Evolutionary conservation across 2,888 invertebrate genomes (phyloP).

Genomic region (Sinopyrophorus schimmeli): DNA sequence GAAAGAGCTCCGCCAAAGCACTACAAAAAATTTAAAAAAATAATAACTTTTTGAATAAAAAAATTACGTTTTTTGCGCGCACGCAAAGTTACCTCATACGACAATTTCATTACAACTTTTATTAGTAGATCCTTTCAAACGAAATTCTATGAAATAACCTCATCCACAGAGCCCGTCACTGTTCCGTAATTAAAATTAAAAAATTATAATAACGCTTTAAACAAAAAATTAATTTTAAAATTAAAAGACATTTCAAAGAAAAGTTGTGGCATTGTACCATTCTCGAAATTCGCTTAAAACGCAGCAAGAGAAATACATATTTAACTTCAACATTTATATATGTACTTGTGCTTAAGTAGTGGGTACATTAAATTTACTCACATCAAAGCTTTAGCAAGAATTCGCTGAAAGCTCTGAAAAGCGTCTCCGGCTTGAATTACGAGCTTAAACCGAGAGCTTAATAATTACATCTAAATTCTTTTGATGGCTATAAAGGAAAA

Average conservation of each 20-base stretch:
- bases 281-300: constrained; percentile 10
- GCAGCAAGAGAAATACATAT: constrained; percentile 25
- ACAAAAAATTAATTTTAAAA: too few species aligned
- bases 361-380: constrained; percentile 50
- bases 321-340: constrained; percentile 38
- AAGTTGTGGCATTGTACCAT: constrained; percentile 6
- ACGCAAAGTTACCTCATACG: too few species aligned
- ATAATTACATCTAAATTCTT: constrained; percentile 53
- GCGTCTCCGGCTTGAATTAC: constrained; percentile 47
- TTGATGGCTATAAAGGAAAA: constrained; percentile 48
- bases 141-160: too few species aligned
- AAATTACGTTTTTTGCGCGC: too few species aligned
- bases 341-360: constrained; percentile 43
- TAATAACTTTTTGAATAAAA: too few species aligned
- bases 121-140: too few species aligned
- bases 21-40: too few species aligned
- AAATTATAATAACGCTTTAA: too few species aligned
- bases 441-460: constrained; percentile 48
- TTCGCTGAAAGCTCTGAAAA: constrained; percentile 47
- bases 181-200: too few species aligned
- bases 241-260: constrained; percentile 2
- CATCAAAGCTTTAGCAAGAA: constrained; percentile 49
- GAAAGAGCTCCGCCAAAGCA: too few species aligned
- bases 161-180: too few species aligned
- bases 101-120: too few species aligned